Conservation (phyloP, 2,113 vertebrate genomes). For the Emydocephalus ijimae region DNA sequence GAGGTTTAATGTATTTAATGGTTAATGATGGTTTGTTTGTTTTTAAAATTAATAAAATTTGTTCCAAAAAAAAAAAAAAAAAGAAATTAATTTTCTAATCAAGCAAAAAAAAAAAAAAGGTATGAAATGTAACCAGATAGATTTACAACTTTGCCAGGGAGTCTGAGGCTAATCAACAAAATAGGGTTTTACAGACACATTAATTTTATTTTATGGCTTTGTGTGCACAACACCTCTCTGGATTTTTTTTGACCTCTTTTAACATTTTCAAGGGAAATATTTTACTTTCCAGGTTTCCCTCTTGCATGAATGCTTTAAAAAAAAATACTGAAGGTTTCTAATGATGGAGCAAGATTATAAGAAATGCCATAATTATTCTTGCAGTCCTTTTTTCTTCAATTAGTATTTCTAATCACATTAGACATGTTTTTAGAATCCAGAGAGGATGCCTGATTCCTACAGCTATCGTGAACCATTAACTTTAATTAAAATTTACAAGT, state of each 20-base stretch:
- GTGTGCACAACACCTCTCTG: constrained; percentile 32
- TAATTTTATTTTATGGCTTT: constrained; percentile 11
- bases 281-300: constrained; percentile 38
- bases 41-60: no score
- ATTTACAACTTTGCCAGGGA: constrained; percentile 49
- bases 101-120: constrained; percentile 52
- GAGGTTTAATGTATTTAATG: no score
- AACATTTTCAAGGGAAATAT: constrained; percentile 47
- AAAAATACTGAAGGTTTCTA: constrained; percentile 56
- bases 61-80: no score
- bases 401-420: constrained; percentile 75
- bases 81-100: constrained; percentile 49
- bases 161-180: constrained; percentile 41
- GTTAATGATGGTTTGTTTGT: no score
- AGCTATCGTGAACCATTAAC: constrained; percentile 78
- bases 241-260: constrained; percentile 45
- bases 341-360: constrained; percentile 56
- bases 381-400: constrained; percentile 68
- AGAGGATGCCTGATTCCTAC: constrained; percentile 75
- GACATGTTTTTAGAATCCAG: constrained; percentile 72
- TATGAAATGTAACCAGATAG: constrained; percentile 51
- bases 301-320: constrained; percentile 39
- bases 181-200: constrained; percentile 20
- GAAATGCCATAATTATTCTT: constrained; percentile 52
- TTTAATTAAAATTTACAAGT: constrained; percentile 85